Conservation (phyloP, 1,140 invertebrate genomes). For the Diachasma alloeum region DNA sequence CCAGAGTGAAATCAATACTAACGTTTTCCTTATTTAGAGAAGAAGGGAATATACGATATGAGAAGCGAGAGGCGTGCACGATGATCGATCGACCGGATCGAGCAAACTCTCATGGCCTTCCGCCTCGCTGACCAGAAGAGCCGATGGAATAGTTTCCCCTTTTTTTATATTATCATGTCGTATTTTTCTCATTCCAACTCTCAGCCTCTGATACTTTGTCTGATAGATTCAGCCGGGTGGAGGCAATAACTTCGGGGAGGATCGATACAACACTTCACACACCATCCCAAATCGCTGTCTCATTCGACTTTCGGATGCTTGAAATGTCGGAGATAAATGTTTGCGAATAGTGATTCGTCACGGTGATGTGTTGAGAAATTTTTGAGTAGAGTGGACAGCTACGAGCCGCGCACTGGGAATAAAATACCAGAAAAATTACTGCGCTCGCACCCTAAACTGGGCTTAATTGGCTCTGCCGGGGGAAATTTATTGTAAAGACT, state of each 20-base stretch:
- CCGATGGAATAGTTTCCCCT: background rate
- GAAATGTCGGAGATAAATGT: background rate
- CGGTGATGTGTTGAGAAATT: background rate
- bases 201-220: conserved; percentile 15
- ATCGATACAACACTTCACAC: conserved; percentile 11
- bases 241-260: conserved; percentile 8
- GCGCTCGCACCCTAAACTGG: too few species aligned
- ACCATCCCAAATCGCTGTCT: background rate
- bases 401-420: background rate
- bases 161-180: background rate
- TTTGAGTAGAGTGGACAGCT: background rate
- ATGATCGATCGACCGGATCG: conserved; percentile 25
- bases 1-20: conserved; percentile 16
- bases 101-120: background rate
- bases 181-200: background rate
- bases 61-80: background rate
- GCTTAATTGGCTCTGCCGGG: too few species aligned
- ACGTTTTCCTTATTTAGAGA: conserved; percentile 16
- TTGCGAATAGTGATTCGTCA: conserved; percentile 9
- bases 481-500: too few species aligned
- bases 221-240: conserved; percentile 17
- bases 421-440: too few species aligned
- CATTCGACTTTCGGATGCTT: background rate
- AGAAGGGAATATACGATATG: conserved; percentile 5
- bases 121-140: background rate